These are phyloP conservation scores for Okamejei kenojei DNA, from an alignment of 2,797 vertebrate genomes.

Conservation along the genomic window DNA sequence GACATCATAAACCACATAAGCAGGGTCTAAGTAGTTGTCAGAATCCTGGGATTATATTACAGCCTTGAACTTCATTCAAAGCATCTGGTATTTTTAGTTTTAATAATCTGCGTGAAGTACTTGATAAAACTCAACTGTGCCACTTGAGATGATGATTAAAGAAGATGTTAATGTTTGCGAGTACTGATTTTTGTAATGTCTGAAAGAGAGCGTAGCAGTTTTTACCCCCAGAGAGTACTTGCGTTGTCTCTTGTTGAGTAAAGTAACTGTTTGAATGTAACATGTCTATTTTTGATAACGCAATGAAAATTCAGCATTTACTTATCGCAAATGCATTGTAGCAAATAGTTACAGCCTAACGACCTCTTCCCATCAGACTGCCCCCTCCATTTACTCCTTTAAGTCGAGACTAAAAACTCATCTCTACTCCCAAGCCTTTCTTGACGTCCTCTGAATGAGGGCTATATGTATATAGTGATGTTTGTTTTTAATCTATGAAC, in stretches of 20 bases:
- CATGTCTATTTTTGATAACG: background rate
- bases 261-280: background rate
- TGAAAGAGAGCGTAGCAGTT: background rate
- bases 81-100: slow-evolving; percentile 3
- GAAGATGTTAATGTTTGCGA: background rate
- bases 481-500: too few relatives aligned
- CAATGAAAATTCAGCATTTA: background rate
- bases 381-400: too few relatives aligned
- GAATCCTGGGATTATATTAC: slow-evolving; percentile 7
- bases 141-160: background rate
- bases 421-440: too few relatives aligned
- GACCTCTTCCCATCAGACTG: too few relatives aligned
- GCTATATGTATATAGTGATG: too few relatives aligned
- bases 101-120: background rate
- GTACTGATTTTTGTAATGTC: background rate
- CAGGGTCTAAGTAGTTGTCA: slow-evolving; percentile 5
- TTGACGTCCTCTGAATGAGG: too few relatives aligned
- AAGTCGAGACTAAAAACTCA: too few relatives aligned
- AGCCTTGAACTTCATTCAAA: background rate
- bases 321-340: background rate
- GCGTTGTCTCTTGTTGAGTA: background rate
- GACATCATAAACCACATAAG: slow-evolving; percentile 26
- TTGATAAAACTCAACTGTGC: background rate
- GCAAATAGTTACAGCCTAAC: background rate
- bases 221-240: background rate